Evolutionary conservation across 2,797 vertebrate genomes (phyloP), one percentile per base, ranked within the genome.

Genomic region (Xerus rutilus): DNA sequence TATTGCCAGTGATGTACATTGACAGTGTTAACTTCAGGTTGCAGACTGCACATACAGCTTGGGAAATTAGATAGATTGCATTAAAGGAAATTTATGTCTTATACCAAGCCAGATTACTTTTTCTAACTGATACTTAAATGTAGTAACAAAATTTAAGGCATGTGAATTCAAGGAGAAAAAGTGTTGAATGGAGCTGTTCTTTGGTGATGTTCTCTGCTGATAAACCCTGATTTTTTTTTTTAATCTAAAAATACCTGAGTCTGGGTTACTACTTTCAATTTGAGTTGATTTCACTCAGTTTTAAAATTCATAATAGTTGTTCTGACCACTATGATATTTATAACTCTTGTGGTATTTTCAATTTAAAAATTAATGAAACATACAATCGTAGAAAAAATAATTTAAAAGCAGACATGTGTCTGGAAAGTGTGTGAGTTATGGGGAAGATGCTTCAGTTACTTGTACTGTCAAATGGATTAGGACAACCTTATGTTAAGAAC

Each of bases 281-380:
- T 95, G 47, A 93, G 10, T 79, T 73, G 62, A 77, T 94, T 93
- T 93, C 20, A 94, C 5, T 14, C 52, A 69, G 18, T 89, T 97
- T 28, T 47, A 89, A 86, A 95, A 82, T 64, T 59, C 30, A n/a
- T 35, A 84, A 65, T 89, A 73, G 32, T 78, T 79, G 47, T 78
- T 83, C 76, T 21, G 23, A 87, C n/a, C 32, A 35, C 15, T 83
- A 2, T 62, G 52, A 45, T 43, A 30, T 87, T 84, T 93, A 89
- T 87, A 70, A 52, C 82, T 82, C 32, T 82, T 94, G 57, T 0
- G 1, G 9, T 59, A 81, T 93, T 76, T 32, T 90, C 17, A 54
- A 3, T 85, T 82, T 35, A 88, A 82, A 82, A 35, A 13, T 59
- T 20, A 49, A 5, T 35, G 15, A 62, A 47, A 52, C 69, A 76